Base-by-base conservation (phyloP, 2,888 invertebrate genomes). In the Hipparchia semele region DNA sequence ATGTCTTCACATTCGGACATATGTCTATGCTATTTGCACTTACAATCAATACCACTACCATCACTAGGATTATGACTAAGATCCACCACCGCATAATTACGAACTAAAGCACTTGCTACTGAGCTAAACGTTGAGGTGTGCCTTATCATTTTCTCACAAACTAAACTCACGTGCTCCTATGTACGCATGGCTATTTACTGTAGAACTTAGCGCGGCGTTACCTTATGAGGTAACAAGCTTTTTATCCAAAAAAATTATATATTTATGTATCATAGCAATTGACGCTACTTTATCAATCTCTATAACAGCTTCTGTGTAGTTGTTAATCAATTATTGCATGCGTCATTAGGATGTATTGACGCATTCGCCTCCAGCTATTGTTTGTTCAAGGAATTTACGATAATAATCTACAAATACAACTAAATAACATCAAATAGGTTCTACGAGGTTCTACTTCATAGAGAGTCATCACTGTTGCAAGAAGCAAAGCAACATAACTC, bases 1-100 rank as follows among this genome's bases (percentile, higher is more conserved):
- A 77, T 2, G 84, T 84, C 75, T 86, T 93, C 33, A 87, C 84
- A 83, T 90, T 94, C 0, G 87, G 87, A 79, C 93, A 94, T 6
- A 83, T 80, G 1, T 79, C 78, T 9, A 75, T 75, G 8, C 73
- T 70, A 67, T 79, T 77, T 1, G 65, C 68, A 8, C 73, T 79
- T 79, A 73, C 84, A 80, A 62, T 80, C 80, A 73, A 77, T 73
- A 53, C 0, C 8, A 82, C 64, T 9, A 83, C 62, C 23, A 81
- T 79, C 4, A 33, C 80, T 7, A 75, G 74, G 75, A 60, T 9
- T 10, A 49, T 12, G 12, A 46, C 49, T 23, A 68, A 9, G 12
- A 10, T 4, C 58, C 59, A 12, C 7, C 49, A 49, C 58, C 33
- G 46, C 58, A 58, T 68, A 49, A 8, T 59, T 33, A 5, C 8